phyloP scores from a whole-genome alignment of 2,888 invertebrate species.

The Xanthostigma xanthostigma region DNA sequence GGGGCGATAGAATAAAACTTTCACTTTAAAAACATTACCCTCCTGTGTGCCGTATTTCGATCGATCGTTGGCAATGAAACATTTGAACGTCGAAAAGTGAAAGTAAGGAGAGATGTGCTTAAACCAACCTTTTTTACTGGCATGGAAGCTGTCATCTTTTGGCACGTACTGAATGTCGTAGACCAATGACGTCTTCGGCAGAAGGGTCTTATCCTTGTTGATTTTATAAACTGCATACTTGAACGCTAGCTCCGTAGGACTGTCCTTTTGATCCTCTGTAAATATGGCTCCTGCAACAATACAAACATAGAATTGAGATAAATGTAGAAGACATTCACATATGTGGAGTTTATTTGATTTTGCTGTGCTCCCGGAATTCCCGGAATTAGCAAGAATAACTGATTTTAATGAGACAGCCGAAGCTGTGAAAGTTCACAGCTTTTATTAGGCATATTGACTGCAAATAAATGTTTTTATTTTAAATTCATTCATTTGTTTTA shows the following conservation, averaged over 20 bases:
- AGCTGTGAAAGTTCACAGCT: too few species aligned
- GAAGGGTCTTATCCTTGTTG: constrained; percentile 53
- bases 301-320: constrained; percentile 1
- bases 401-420: too few species aligned
- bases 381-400: too few species aligned
- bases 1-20: too few species aligned
- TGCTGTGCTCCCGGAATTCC: too few species aligned
- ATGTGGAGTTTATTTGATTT: too few species aligned
- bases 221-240: constrained; percentile 66
- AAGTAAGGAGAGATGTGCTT: background rate
- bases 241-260: constrained; percentile 59
- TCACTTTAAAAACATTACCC: too few species aligned
- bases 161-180: constrained; percentile 63
- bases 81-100: background rate
- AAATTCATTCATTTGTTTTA: too few species aligned
- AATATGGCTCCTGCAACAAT: constrained; percentile 56
- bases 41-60: too few species aligned
- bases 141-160: constrained; percentile 61
- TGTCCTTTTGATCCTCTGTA: constrained; percentile 53
- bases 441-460: too few species aligned
- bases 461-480: too few species aligned
- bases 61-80: background rate
- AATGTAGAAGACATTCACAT: too few species aligned
- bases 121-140: constrained; percentile 53
- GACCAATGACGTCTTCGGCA: constrained; percentile 55